Evolutionary conservation across 2,797 vertebrate genomes (phyloP), one percentile per base, ranked within the genome.

Genomic region (Hoplostethus atlanticus): DNA sequence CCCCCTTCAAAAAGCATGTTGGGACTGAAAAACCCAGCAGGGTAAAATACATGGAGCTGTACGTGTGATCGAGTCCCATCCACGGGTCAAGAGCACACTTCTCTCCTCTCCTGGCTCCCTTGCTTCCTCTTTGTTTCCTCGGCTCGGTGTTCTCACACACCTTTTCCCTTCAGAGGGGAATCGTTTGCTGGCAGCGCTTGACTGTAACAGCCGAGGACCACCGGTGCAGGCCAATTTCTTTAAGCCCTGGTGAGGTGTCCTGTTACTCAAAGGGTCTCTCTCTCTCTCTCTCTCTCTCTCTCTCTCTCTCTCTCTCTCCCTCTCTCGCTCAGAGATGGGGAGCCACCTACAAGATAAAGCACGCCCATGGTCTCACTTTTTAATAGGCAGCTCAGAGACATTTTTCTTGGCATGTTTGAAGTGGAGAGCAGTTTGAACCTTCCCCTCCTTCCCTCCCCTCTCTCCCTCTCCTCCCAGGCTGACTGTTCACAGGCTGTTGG

Each of bases 331-430:
- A 59, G 55, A 40, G 58, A 50, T 36, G 57, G 47, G 50, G 42
- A 70, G 53, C 69, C 69, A 50, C 52, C 60, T 58, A 38, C 46
- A 34, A 57, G 70, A 72, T 64, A 72, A 64, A 72, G 54, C 60
- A 64, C 60, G 60, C 51, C 60, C 52, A 36, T 46, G 31, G 44
- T 50, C 52, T 30, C 34, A 15, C 56, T 59, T 68, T 34, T 34
- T 34, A 59, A 68, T 52, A 51, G 56, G 55, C 46, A 51, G 38
- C 59, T 80, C 63, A 60, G 75, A 81, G 71, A 76, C 54, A 64
- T 88, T 88, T 86, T 82, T 86, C 86, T 86, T 84, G 84, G 81
- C 79, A 76, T 71, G 68, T 88, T 58, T 61, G 64, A 83, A 80
- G 76, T 74, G 51, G 59, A 76, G 72, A 70, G 25, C 60, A 50